Base-by-base conservation (phyloP, 2,113 vertebrate species). In the Hippocampus guttulatus region DNA sequence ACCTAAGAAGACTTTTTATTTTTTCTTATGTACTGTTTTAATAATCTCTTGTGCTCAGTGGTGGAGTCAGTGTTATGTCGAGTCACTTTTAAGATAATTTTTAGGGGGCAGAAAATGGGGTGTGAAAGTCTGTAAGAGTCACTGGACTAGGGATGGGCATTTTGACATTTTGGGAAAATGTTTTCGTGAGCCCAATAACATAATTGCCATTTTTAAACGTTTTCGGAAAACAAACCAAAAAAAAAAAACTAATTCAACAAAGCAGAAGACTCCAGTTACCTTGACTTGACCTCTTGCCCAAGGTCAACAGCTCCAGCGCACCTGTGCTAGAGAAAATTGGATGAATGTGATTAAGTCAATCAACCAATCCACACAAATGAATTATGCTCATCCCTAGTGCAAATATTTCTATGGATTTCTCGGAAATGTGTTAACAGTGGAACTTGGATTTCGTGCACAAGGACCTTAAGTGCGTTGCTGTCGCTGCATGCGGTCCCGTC, bases 1-100 rank as follows among this genome's bases (percentile, higher is more conserved):
- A 89, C 88, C 88, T 90, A 90, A 88, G 90, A 90, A 38, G 83
- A 88, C 86, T 78, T 81, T 58, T 64, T 3, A 16, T 74, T 45
- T 61, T 38, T 25, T 40, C 67, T 72, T 51, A 51, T 79, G 66
- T 88, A 70, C 72, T 82, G 83, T 78, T 79, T 33, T 69, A 33
- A 15, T 66, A 66, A 77, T 82, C 58, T 78, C 70, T 71, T 77
- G 52, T 80, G 76, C 67, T 66, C 67, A 51, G 12, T 77, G 74
- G 62, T 67, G 51, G 60, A 74, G 62, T 70, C 60, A 23, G 69
- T 62, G 68, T 30, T 68, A 38, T 61, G 73, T 77, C 68, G 64
- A n/a, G 75, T 75, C 65, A 74, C 71, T 64, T 80, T 71, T 20
- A 27, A n/a, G 71, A 74, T 60, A 33, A 64, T 75, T 67, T 71